These are phyloP conservation scores for Lysiphlebus fabarum DNA, from an alignment of 1,140 invertebrate species.

Conservation along the genomic window DNA sequence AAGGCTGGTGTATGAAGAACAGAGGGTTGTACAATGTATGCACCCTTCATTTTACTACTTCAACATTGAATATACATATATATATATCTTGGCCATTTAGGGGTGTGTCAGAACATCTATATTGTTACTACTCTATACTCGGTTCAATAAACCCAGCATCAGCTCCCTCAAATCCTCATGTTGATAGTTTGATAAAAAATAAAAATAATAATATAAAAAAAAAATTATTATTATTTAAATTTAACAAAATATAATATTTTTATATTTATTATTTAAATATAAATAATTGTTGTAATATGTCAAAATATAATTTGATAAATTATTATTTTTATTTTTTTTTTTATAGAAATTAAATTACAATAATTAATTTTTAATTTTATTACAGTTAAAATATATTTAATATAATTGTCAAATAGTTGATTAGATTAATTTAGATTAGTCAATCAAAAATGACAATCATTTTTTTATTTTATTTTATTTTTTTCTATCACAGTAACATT, in stretches of 20 bases:
- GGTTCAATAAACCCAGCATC: constrained; percentile 6
- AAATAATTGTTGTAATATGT: no score
- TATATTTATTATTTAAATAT: no score
- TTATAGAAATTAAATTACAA: neutral
- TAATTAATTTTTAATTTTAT: constrained; percentile 39
- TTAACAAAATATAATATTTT: no score
- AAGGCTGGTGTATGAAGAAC: constrained; percentile 14
- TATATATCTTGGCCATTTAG: constrained; percentile 5
- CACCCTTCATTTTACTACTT: constrained; percentile 16
- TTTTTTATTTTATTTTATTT: constrained; percentile 27
- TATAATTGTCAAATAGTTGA: constrained; percentile 29
- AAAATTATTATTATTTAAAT: no score
- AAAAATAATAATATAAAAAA: no score
- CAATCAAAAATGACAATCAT: constrained; percentile 54
- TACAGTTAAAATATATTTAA: constrained; percentile 5
- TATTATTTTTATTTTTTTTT: no score
- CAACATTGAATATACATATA: neutral
- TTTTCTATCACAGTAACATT: constrained; percentile 44
- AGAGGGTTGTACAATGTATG: constrained; percentile 18
- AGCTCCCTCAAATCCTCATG: no score
- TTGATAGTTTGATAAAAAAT: no score
- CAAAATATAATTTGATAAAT: no score
- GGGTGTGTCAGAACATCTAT: constrained; percentile 18
- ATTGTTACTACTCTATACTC: constrained; percentile 7
- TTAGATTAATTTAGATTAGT: constrained; percentile 55